phyloP scores from a whole-genome alignment of 2,797 vertebrate genomes.

The Gambelia wislizenii region DNA sequence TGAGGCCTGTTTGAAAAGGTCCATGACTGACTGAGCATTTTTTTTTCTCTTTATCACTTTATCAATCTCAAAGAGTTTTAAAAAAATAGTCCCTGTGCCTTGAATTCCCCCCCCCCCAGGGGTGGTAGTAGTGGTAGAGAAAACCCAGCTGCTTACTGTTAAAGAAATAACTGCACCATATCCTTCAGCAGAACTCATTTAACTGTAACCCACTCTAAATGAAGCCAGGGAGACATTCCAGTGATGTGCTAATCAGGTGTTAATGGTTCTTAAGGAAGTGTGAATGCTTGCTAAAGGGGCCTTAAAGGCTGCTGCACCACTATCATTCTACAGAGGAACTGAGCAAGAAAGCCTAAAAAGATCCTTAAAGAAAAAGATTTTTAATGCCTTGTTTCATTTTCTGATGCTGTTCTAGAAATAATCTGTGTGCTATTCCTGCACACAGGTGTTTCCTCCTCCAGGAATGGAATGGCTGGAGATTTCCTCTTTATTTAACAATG shows the following conservation, averaged over 20 bases:
- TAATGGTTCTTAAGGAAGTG: background rate
- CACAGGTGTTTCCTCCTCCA: background rate
- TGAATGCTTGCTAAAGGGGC: conserved; percentile 10
- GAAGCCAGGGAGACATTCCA: background rate
- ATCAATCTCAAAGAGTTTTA: too few species aligned
- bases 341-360: background rate
- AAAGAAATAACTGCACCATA: conserved; percentile 1
- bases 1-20: too few species aligned
- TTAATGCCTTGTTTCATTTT: background rate
- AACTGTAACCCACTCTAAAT: background rate
- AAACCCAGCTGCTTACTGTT: background rate
- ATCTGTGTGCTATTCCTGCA: background rate
- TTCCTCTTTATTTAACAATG: background rate
- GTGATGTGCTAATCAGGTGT: conserved; percentile 12
- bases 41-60: too few species aligned
- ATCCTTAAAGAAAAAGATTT: background rate
- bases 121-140: too few species aligned
- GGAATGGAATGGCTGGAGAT: background rate
- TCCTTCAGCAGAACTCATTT: background rate
- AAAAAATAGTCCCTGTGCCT: too few species aligned
- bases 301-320: background rate
- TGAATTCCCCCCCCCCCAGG: too few species aligned
- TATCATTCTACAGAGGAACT: background rate
- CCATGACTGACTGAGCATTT: too few species aligned
- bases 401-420: background rate